These are phyloP conservation scores for Liasis olivaceus DNA, from an alignment of 2,797 vertebrate species.

Conservation along the genomic window DNA sequence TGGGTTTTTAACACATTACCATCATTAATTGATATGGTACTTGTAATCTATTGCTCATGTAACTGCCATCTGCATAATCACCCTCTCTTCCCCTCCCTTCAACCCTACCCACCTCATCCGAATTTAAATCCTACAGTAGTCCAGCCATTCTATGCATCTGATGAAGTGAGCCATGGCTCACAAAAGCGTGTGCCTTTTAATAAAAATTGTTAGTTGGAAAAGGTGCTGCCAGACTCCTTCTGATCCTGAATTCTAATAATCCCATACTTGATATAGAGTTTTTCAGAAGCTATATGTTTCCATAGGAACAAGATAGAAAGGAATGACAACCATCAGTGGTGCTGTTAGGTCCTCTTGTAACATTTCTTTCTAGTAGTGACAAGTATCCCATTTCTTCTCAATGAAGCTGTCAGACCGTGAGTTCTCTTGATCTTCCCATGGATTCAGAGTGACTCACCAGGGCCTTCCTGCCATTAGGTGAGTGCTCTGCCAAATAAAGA, in stretches of 20 bases:
- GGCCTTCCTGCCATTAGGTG: background rate
- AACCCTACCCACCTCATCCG: too few species aligned
- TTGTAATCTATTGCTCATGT: too few species aligned
- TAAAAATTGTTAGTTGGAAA: too few species aligned
- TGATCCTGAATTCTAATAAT: background rate
- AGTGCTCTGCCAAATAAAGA: background rate
- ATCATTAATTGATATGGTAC: too few species aligned
- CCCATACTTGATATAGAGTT: rapidly evolving
- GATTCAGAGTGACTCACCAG: background rate
- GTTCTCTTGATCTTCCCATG: conserved; percentile 2
- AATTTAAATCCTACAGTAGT: too few species aligned
- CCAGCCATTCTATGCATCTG: too few species aligned
- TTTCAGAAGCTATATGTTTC: rapidly evolving
- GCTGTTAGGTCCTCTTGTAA: background rate
- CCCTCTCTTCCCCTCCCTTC: too few species aligned
- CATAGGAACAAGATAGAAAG: background rate
- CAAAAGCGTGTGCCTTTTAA: too few species aligned
- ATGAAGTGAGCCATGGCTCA: too few species aligned
- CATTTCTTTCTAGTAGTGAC: rapidly evolving
- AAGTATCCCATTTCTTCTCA: rapidly evolving
- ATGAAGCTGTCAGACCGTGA: background rate
- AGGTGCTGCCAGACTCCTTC: background rate
- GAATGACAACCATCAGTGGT: background rate
- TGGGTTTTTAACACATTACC: too few species aligned
- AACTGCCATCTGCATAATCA: too few species aligned